Conservation (phyloP, 2,113 vertebrate species). For the Burhinus bistriatus region DNA sequence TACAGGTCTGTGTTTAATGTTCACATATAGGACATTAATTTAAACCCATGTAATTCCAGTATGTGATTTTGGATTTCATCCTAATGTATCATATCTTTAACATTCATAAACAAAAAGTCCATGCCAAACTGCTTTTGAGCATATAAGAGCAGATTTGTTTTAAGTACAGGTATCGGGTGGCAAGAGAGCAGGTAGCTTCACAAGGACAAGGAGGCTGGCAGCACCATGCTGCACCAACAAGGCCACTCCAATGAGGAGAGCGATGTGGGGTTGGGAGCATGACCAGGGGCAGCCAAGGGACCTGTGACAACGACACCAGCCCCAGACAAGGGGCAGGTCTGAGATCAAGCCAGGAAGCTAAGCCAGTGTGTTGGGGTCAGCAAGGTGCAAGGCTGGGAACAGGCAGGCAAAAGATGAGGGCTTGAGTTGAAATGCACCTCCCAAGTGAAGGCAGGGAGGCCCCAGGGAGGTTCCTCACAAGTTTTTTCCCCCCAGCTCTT, state of each 20-base stretch:
- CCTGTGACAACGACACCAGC: background rate
- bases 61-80: background rate
- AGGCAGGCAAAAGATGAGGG: background rate
- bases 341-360: background rate
- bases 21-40: background rate
- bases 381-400: background rate
- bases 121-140: background rate
- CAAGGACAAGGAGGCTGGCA: background rate
- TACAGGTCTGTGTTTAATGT: background rate
- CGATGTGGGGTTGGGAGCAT: accelerated
- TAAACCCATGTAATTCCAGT: background rate
- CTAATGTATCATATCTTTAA: background rate
- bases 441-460: background rate
- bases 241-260: background rate
- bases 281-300: background rate
- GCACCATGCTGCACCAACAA: accelerated
- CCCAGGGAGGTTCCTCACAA: background rate
- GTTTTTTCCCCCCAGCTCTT: background rate
- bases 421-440: background rate
- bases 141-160: background rate
- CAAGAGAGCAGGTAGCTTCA: background rate
- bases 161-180: background rate
- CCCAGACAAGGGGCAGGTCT: background rate
- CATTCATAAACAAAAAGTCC: background rate
- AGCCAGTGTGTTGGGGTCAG: accelerated